Evolutionary conservation across 1,140 invertebrate species (phyloP).

Genomic region (Tigriopus japonicus): DNA sequence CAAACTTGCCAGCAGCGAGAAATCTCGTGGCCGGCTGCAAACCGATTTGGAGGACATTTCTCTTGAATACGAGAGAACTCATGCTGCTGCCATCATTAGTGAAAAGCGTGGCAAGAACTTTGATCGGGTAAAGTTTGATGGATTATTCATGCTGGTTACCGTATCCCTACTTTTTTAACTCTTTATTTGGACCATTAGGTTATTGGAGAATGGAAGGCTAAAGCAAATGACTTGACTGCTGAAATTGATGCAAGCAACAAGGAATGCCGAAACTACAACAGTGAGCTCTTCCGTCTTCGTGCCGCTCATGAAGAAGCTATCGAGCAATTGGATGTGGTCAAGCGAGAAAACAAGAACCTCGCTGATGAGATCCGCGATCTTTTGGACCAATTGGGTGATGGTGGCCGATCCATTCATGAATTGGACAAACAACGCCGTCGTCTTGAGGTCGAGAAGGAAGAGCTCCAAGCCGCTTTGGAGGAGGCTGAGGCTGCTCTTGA

Average conservation of each 20-base stretch:
- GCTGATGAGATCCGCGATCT: slow-evolving; percentile 39
- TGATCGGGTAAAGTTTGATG: slow-evolving; percentile 40
- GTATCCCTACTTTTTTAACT: too few relatives aligned
- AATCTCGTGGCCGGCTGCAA: slow-evolving; percentile 32
- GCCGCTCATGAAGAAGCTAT: slow-evolving; percentile 33
- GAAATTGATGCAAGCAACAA: slow-evolving; percentile 39
- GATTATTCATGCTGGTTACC: too few relatives aligned
- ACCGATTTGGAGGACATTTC: slow-evolving; percentile 31
- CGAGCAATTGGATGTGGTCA: slow-evolving; percentile 36
- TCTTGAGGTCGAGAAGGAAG: too few relatives aligned
- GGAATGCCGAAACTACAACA: slow-evolving; percentile 36
- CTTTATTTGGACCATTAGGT: not conserved
- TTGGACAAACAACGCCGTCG: slow-evolving; percentile 37
- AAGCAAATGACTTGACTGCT: slow-evolving; percentile 33
- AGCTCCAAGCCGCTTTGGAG: too few relatives aligned
- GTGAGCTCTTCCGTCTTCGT: slow-evolving; percentile 37
- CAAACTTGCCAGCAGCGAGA: slow-evolving; percentile 34
- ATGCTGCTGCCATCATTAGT: slow-evolving; percentile 30
- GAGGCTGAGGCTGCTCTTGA: too few relatives aligned
- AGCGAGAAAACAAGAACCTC: slow-evolving; percentile 40
- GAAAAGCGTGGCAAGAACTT: slow-evolving; percentile 43
- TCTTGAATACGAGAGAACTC: slow-evolving; percentile 38
- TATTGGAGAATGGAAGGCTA: slow-evolving; percentile 37
- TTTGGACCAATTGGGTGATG: slow-evolving; percentile 38
- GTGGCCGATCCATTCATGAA: slow-evolving; percentile 35